Base-by-base conservation (phyloP, 2,113 vertebrate species). In the Phaethon lepturus region DNA sequence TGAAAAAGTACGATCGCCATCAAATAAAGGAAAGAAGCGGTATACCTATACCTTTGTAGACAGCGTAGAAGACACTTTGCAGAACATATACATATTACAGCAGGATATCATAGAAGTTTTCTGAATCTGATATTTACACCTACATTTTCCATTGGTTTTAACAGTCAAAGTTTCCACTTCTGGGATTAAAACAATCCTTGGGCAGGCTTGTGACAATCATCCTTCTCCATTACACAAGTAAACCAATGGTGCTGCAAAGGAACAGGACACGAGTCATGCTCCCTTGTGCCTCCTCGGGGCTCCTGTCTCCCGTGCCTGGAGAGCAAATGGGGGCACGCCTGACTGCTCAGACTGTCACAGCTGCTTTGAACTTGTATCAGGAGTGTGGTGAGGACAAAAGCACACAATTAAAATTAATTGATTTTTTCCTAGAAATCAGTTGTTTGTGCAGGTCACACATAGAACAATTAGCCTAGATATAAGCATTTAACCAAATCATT, bases 311-410 rank as follows among this genome's bases (percentile, higher is more conserved):
- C 20, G 7, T 55, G 17, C 35, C 67, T 78, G 47, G 38, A 73
- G n/a, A 90, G 33, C 0, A 2, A 38, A 22, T 0, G 1, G 15
- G 40, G 8, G 2, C 40, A 38, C 7, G 56, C 33, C 45, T 47
- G 47, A 11, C 71, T 66, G 45, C 49, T 90, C 42, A 31, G 69
- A 10, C 15, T 69, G 28, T 40, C 7, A 17, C 11, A 72, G 35
- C n/a, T 56, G 6, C 79, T 88, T 79, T 88, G 38, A 86, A 62
- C 17, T 60, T 71, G 12, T 67, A 35, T 60, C 23, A 50, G 55
- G 19, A 64, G 22, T 2, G 2, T 6, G 22, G 20, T 58, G 74
- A 87, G 40, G 59, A 85, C 15, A 80, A 83, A 82, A 78, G 16
- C 12, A 49, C 10, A n/a, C 10, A 69, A 44, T 44, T 42, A 86